phyloP scores from a whole-genome alignment of 2,888 invertebrate species.

The Bombyx huttoni region DNA sequence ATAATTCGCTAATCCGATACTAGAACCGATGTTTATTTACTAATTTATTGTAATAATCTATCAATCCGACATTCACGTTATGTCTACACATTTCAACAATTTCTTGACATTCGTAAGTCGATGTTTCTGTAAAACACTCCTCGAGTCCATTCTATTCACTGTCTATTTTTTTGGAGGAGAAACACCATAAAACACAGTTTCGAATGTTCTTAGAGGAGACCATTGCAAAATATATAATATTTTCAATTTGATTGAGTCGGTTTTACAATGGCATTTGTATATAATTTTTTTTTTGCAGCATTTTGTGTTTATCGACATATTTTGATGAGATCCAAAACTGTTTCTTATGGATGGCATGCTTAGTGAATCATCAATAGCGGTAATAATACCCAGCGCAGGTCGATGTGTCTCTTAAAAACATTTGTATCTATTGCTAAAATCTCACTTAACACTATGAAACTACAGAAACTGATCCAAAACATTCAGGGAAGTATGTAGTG shows the following conservation, averaged over 20 bases:
- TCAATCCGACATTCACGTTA: slow-evolving; percentile 27
- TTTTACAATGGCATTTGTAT: background rate
- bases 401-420: too few relatives aligned
- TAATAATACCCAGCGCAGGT: too few relatives aligned
- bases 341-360: background rate
- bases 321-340: background rate
- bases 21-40: slow-evolving; percentile 57
- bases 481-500: slow-evolving; percentile 57
- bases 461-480: slow-evolving; percentile 61
- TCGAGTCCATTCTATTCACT: slow-evolving; percentile 31
- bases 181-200: slow-evolving; percentile 4
- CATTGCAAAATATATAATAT: background rate
- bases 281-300: background rate
- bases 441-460: slow-evolving; percentile 10
- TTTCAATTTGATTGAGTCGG: background rate
- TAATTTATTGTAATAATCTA: slow-evolving; percentile 65
- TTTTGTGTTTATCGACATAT: background rate
- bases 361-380: too few relatives aligned
- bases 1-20: slow-evolving; percentile 50
- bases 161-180: slow-evolving; percentile 46
- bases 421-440: too few relatives aligned
- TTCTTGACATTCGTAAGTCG: too few relatives aligned
- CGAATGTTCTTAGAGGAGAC: background rate
- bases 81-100: too few relatives aligned
- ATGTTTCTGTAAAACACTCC: too few relatives aligned